Conservation (phyloP, 2,113 vertebrate genomes). For the Anseranas semipalmata region DNA sequence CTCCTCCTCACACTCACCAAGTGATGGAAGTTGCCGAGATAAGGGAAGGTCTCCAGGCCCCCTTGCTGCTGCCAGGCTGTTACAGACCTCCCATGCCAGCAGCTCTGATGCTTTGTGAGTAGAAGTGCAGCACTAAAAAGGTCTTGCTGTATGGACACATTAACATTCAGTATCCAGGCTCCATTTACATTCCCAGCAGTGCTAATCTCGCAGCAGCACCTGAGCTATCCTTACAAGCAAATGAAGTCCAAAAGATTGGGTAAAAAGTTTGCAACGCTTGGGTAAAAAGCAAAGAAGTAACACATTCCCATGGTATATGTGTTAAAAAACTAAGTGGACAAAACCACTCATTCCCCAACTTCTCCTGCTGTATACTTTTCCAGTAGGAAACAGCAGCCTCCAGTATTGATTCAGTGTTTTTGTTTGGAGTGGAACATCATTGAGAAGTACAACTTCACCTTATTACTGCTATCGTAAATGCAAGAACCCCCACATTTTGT, state of each 20-base stretch:
- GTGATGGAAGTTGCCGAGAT: neutral
- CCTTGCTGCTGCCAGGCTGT: neutral
- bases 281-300: neutral
- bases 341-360: neutral
- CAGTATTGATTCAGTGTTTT: neutral
- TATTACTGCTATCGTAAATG: neutral
- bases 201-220: neutral
- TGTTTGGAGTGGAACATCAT: neutral
- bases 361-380: neutral
- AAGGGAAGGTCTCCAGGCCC: neutral
- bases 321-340: neutral
- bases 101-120: neutral
- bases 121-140: neutral
- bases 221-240: neutral
- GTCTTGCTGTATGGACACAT: rapidly evolving
- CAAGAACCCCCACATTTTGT: neutral
- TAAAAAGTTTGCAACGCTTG: neutral
- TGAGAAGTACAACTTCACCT: neutral
- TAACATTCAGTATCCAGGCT: neutral
- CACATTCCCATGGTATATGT: rapidly evolving
- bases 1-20: neutral
- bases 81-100: neutral
- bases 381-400: neutral
- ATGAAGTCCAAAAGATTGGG: neutral
- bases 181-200: neutral